Evolutionary conservation across 2,797 vertebrate genomes (phyloP).

Genomic region (Typhlichthys eigenmanni): DNA sequence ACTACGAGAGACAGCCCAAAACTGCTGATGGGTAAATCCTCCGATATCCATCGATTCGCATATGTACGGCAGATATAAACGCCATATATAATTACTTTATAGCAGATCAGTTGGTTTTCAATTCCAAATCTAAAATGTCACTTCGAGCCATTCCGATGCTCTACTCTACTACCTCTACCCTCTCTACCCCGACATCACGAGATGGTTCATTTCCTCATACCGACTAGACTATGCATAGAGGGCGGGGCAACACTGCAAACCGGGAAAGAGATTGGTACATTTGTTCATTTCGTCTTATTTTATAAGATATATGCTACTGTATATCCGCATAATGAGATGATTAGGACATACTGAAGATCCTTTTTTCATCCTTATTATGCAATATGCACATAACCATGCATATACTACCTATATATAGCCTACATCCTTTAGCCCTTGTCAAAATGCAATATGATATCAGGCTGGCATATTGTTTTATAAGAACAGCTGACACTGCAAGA

Average conservation of each 20-base stretch:
- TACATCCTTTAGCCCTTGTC: too few species aligned
- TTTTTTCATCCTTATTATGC: too few species aligned
- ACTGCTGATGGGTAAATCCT: constrained; percentile 23
- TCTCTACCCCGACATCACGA: constrained; percentile 75
- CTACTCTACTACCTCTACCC: constrained; percentile 4
- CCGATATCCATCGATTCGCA: constrained; percentile 9
- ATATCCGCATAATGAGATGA: too few species aligned
- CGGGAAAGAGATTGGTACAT: neutral
- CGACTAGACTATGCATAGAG: constrained; percentile 35
- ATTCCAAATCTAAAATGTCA: neutral
- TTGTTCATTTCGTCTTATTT: too few species aligned
- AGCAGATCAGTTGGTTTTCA: neutral
- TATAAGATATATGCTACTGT: too few species aligned
- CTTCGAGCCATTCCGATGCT: constrained; percentile 43
- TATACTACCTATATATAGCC: too few species aligned
- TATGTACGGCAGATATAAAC: constrained; percentile 18
- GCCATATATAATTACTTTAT: constrained; percentile 5
- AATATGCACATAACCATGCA: too few species aligned
- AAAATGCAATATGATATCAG: too few species aligned
- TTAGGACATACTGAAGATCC: too few species aligned
- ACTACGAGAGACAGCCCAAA: constrained; percentile 20
- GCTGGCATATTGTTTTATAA: too few species aligned
- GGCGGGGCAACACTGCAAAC: constrained; percentile 47
- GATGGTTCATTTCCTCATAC: constrained; percentile 78
- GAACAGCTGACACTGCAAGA: too few species aligned